These are phyloP conservation scores for Poecilia latipinna DNA, from an alignment of 2,113 vertebrate genomes.

Conservation along the genomic window DNA sequence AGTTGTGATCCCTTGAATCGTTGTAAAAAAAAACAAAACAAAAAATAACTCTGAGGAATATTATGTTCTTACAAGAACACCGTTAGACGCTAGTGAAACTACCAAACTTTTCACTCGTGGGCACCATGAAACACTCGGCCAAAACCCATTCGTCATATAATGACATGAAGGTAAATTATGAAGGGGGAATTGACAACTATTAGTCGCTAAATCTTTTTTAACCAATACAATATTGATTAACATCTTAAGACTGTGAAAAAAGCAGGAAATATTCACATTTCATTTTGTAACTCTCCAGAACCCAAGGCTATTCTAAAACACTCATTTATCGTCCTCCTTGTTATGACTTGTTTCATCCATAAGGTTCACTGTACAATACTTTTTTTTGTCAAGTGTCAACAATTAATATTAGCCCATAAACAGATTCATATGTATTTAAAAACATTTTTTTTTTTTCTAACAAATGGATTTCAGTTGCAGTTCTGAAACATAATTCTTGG, in stretches of 20 bases:
- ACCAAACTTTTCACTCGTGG: slow-evolving; percentile 43
- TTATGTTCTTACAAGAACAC: slow-evolving; percentile 4
- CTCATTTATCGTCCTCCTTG: too few relatives aligned
- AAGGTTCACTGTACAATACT: background rate
- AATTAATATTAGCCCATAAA: background rate
- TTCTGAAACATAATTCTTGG: too few relatives aligned
- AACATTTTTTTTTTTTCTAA: too few relatives aligned
- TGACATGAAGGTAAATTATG: background rate
- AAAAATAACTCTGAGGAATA: slow-evolving; percentile 11
- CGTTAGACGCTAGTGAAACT: slow-evolving; percentile 2
- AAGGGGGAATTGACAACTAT: background rate
- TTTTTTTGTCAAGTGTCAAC: background rate
- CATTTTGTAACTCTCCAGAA: too few relatives aligned
- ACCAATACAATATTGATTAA: background rate
- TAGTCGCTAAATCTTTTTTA: background rate
- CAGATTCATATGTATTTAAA: too few relatives aligned
- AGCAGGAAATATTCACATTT: background rate
- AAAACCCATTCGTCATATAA: background rate
- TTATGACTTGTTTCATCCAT: background rate
- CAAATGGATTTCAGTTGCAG: background rate
- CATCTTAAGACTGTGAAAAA: background rate
- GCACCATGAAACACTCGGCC: slow-evolving; percentile 30
- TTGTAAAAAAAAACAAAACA: slow-evolving; percentile 17
- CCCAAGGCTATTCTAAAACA: too few relatives aligned
- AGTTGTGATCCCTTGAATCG: slow-evolving; percentile 19